Conservation (phyloP, 2,113 vertebrate genomes). For the Labrus mixtus region DNA sequence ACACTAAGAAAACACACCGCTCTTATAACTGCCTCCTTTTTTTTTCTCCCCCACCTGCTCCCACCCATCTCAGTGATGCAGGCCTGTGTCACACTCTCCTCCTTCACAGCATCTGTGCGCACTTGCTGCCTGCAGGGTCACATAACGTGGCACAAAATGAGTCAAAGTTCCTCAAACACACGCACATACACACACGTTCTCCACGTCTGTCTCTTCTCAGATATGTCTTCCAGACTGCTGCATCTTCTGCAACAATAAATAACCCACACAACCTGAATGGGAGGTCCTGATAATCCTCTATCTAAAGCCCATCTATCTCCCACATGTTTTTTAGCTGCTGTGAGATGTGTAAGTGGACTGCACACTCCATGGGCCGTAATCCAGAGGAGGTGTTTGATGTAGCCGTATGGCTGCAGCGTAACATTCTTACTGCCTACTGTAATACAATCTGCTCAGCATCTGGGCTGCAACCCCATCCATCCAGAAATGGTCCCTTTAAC, state of each 20-base stretch:
- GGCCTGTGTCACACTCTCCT: slow-evolving; percentile 13
- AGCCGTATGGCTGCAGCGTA: slow-evolving; percentile 36
- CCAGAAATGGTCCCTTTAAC: slow-evolving; percentile 37
- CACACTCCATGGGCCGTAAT: slow-evolving; percentile 16
- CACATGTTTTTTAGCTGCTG: slow-evolving; percentile 28
- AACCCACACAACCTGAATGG: not conserved
- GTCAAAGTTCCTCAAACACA: slow-evolving; percentile 9
- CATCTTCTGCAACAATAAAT: slow-evolving; percentile 20
- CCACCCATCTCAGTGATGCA: slow-evolving; percentile 64
- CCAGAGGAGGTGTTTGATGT: slow-evolving; percentile 76
- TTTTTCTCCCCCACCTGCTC: slow-evolving; percentile 61
- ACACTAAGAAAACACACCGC: slow-evolving; percentile 58
- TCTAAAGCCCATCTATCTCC: slow-evolving; percentile 4
- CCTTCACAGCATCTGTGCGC: slow-evolving; percentile 3
- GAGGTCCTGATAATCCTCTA: slow-evolving; percentile 32
- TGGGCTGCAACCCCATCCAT: slow-evolving; percentile 49
- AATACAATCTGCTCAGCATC: slow-evolving; percentile 81
- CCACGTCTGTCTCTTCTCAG: not conserved
- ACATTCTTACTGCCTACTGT: slow-evolving; percentile 79
- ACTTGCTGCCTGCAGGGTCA: not conserved
- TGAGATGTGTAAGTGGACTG: slow-evolving; percentile 14
- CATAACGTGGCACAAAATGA: slow-evolving; percentile 9
- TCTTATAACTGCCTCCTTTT: slow-evolving; percentile 67
- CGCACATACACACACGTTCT: slow-evolving; percentile 5
- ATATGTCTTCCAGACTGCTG: not conserved